Percentiles rank a stretch among this genome's conserved stretches.
Conservation (phyloP, 2,113 vertebrate species). For the Daubentonia madagascariensis region DNA sequence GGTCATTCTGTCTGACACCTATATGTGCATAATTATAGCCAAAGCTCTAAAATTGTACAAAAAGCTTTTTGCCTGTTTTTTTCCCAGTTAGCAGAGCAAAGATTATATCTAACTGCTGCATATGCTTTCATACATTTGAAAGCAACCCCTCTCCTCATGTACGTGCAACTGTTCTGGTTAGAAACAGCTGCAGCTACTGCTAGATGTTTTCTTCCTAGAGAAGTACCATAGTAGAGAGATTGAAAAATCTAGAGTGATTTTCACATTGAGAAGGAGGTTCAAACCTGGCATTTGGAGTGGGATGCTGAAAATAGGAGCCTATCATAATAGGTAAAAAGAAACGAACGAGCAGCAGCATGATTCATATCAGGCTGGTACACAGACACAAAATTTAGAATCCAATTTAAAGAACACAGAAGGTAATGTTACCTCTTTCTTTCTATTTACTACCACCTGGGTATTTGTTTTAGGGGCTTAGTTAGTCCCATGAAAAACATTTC, state of each 20-base stretch:
- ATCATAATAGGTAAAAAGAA: background rate
- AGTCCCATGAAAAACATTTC: background rate
- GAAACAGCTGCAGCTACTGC: background rate
- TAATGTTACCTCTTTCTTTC: no score
- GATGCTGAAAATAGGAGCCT: background rate
- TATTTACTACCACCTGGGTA: background rate
- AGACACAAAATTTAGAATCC: background rate
- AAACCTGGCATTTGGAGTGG: background rate
- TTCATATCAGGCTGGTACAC: background rate
- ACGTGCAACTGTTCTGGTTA: background rate
- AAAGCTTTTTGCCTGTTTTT: slow-evolving; percentile 38
- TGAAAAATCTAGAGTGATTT: background rate
- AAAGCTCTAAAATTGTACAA: slow-evolving; percentile 31
- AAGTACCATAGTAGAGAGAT: background rate
- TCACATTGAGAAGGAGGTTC: background rate
- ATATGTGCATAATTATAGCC: slow-evolving; percentile 63
- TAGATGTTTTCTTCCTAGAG: slow-evolving; percentile 9
- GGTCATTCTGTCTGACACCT: slow-evolving; percentile 53
- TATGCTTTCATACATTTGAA: background rate
- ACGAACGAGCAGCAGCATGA: background rate
- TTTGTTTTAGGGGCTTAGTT: background rate
- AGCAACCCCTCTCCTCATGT: background rate
- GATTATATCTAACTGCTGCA: slow-evolving; percentile 28
- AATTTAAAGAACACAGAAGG: background rate
- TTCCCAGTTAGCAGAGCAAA: slow-evolving; percentile 12